Percentiles rank a stretch among this genome's conserved stretches.
These are phyloP conservation scores for Diadegma fenestrale DNA, from an alignment of 2,888 invertebrate genomes.

Conservation along the genomic window DNA sequence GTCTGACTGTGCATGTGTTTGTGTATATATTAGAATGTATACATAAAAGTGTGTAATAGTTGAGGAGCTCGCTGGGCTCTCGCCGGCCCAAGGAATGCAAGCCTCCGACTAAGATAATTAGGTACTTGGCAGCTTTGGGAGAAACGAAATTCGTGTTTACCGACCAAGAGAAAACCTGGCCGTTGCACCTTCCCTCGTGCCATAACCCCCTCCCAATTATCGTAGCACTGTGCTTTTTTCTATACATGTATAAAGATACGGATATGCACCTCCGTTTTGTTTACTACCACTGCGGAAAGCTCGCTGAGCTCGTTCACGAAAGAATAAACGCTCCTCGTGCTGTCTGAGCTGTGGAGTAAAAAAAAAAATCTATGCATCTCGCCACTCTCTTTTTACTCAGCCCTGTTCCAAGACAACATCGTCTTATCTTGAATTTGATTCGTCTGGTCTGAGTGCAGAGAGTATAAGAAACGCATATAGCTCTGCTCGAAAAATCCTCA, in stretches of 20 bases:
- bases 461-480: background rate
- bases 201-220: slow-evolving; percentile 42
- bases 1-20: background rate
- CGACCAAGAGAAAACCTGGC: slow-evolving; percentile 36
- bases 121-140: slow-evolving; percentile 64
- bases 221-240: background rate
- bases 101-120: slow-evolving; percentile 64
- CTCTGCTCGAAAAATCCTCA: background rate
- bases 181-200: slow-evolving; percentile 16
- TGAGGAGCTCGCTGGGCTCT: slow-evolving; percentile 20
- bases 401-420: background rate
- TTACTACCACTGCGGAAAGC: background rate
- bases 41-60: slow-evolving; percentile 9
- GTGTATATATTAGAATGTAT: background rate
- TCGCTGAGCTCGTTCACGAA: slow-evolving; percentile 13
- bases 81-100: slow-evolving; percentile 12
- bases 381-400: background rate
- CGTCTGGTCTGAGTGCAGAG: background rate
- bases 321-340: slow-evolving; percentile 39
- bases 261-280: background rate
- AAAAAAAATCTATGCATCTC: background rate
- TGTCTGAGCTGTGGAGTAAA: slow-evolving; percentile 19
- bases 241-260: background rate
- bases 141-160: slow-evolving; percentile 68
- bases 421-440: slow-evolving; percentile 11